A percentile compares a stretch with the other conserved stretches of the same genome.
These are phyloP conservation scores for Thryonomys swinderianus DNA, from an alignment of 2,113 vertebrate genomes.

Conservation along the genomic window DNA sequence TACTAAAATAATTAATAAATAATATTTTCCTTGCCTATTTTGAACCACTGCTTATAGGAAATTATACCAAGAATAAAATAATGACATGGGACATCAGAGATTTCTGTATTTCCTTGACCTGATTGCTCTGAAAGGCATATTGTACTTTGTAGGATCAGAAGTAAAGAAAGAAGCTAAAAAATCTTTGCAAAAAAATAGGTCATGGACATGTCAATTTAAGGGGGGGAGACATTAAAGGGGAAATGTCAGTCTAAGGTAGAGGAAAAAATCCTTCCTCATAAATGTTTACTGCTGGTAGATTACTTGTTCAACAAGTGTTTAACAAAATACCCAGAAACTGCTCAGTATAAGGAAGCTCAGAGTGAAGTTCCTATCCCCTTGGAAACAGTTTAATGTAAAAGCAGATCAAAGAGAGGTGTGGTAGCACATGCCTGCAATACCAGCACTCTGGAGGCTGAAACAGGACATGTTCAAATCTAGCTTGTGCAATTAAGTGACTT, in stretches of 20 bases:
- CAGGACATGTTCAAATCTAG: not conserved
- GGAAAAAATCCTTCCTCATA: not conserved
- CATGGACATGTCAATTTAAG: not conserved
- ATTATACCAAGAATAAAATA: not conserved
- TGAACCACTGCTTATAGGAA: not conserved
- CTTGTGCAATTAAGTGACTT: not conserved
- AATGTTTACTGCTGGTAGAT: not conserved
- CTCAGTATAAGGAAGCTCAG: not conserved
- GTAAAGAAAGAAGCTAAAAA: not conserved
- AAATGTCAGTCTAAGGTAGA: constrained; percentile 21
- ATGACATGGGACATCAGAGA: not conserved
- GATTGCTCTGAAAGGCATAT: not conserved
- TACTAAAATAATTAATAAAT: not conserved
- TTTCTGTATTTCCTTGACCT: not conserved
- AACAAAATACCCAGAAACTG: not conserved
- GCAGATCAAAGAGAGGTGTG: not conserved
- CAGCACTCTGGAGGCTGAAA: not conserved
- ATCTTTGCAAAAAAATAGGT: not conserved
- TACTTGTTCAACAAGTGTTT: constrained; percentile 55
- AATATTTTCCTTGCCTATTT: not conserved
- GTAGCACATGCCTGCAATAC: not conserved
- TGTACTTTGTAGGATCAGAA: not conserved
- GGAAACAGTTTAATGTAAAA: not conserved
- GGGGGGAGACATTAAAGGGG: not conserved
- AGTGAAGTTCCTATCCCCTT: not conserved